These are phyloP conservation scores for Trissonchulus latispiculum DNA, from an alignment of 2,888 invertebrate genomes.

Conservation along the genomic window DNA sequence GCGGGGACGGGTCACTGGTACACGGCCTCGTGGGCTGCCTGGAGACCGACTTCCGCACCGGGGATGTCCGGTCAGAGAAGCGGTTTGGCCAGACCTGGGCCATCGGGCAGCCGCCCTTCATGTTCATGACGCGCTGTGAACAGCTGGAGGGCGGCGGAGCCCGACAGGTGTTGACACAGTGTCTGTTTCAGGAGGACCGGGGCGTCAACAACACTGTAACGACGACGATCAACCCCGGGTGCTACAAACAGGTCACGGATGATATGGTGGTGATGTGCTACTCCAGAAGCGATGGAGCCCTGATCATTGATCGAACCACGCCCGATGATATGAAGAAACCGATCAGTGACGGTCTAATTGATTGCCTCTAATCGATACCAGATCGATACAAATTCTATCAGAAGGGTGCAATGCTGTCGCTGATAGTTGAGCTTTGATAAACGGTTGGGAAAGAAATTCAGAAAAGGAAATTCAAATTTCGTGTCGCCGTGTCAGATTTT, in stretches of 20 bases:
- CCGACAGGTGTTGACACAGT: background rate
- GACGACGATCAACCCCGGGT: background rate
- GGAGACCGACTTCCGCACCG: background rate
- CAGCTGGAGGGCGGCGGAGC: slow-evolving; percentile 3
- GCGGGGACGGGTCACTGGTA: background rate
- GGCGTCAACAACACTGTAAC: background rate
- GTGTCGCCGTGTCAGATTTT: no score
- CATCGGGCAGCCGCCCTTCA: background rate
- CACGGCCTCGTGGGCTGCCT: slow-evolving; percentile 9
- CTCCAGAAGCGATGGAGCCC: slow-evolving; percentile 6
- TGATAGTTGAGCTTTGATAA: no score
- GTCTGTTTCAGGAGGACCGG: background rate
- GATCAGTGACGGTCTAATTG: background rate
- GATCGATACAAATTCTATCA: no score
- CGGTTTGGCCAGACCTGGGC: slow-evolving; percentile 1
- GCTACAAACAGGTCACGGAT: background rate
- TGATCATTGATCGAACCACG: slow-evolving; percentile 1
- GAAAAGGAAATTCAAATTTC: no score
- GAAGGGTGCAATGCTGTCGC: no score
- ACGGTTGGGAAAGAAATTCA: no score
- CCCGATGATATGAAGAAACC: slow-evolving; percentile 2
- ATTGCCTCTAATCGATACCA: background rate
- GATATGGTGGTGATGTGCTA: slow-evolving; percentile 1
- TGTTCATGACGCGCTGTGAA: slow-evolving; percentile 8
- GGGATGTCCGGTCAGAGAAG: background rate